A percentile compares a stretch with the other conserved stretches of the same genome.
These are phyloP conservation scores for Coelopa frigida DNA, from an alignment of 1,140 invertebrate species.

Conservation along the genomic window DNA sequence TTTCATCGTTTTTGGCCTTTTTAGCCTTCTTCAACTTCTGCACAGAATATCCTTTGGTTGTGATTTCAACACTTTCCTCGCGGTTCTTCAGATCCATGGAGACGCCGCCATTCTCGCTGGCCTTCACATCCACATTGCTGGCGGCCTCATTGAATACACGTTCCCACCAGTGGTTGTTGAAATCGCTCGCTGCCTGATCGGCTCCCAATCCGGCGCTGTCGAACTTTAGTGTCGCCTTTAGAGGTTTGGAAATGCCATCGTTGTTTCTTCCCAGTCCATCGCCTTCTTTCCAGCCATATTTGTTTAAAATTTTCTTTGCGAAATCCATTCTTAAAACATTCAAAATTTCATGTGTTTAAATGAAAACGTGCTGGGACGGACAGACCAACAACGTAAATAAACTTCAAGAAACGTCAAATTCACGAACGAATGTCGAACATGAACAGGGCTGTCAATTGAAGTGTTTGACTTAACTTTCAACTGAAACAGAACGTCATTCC, in stretches of 20 bases:
- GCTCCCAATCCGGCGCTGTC: conserved; percentile 71
- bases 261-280: conserved; percentile 73
- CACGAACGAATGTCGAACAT: no score
- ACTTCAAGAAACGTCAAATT: no score
- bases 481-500: no score
- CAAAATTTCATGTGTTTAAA: not conserved
- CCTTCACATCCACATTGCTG: conserved; percentile 53
- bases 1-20: conserved; percentile 6
- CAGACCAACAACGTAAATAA: no score
- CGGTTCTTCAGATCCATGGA: conserved; percentile 39
- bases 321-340: conserved; percentile 57
- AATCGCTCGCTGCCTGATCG: conserved; percentile 56
- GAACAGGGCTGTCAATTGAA: no score
- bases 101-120: conserved; percentile 30
- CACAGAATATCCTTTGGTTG: conserved; percentile 46
- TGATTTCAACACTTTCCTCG: conserved; percentile 46
- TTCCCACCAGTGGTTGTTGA: conserved; percentile 77
- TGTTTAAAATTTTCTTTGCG: conserved; percentile 53
- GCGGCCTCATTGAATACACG: conserved; percentile 66
- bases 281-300: conserved; percentile 65
- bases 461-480: no score
- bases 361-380: not conserved
- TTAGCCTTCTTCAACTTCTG: conserved; percentile 46
- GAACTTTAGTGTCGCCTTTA: conserved; percentile 72
- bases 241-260: conserved; percentile 62